Base-by-base conservation (phyloP, 2,797 vertebrate species). In the Choloepus didactylus region DNA sequence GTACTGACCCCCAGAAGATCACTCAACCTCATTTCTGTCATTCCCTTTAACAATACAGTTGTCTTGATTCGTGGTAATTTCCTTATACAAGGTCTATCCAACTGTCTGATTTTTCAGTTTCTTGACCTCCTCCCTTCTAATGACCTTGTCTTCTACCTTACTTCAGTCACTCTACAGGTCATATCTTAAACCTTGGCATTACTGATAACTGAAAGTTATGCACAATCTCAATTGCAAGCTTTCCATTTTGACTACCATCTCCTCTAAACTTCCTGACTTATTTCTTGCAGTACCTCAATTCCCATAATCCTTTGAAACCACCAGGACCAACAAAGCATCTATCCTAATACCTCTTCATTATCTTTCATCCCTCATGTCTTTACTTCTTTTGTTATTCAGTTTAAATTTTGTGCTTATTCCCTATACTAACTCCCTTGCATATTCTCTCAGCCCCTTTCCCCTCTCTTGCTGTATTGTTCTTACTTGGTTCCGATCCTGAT, bases 21-120 rank as follows among this genome's bases (percentile, higher is more conserved):
- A 91, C 60, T 87, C 87, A 59, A 84, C 89, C 62, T 94, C 80
- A 89, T 94, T 95, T 93, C 87, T 93, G 76, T 95, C 81, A 94
- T 46, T 77, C 62, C 92, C 12, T 94, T 59, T 8, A 79, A 31
- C 75, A 86, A 62, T 69, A 83, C 35, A 90, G 25, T 72, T 97
- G 73, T 95, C 73, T 94, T 70, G 41, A 87, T 87, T 79, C 77
- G 90, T 94, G 16, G 11, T 54, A 14, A 93, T 82, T 91, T 89
- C 62, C 82, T 92, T 82, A 83, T 41, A 66, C 10, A 35, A 87
- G 29, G 72, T 21, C 79, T 21, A 90, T 83, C 35, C 49, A 76
- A 51, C n/a, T 80, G 66, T 27, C 35, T 92, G 49, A 66, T 62
- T 84, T 94, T 94, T 95, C 70, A 77, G 18, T 81, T 90, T 97